Conservation (phyloP, 1,140 invertebrate genomes). For the Lordiphosa stackelbergi region DNA sequence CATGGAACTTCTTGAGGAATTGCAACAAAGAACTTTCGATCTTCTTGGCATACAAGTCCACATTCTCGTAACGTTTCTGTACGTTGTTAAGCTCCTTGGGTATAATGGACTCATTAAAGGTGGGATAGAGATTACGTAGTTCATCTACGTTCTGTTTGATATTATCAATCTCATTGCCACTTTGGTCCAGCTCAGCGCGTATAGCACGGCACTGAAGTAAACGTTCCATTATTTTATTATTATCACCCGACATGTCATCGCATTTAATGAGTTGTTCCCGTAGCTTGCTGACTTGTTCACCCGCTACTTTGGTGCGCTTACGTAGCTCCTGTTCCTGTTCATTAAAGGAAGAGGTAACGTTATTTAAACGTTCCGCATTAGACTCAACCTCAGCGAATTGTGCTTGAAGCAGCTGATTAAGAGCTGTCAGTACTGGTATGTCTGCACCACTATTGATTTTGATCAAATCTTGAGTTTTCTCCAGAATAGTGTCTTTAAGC, state of each 20-base stretch:
- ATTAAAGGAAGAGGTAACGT: slow-evolving; percentile 83
- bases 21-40: slow-evolving; percentile 87
- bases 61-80: slow-evolving; percentile 86
- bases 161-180: slow-evolving; percentile 83
- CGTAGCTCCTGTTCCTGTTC: slow-evolving; percentile 86
- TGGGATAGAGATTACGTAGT: slow-evolving; percentile 87
- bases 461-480: slow-evolving; percentile 88
- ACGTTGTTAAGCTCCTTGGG: slow-evolving; percentile 88
- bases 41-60: slow-evolving; percentile 86
- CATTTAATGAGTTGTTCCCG: slow-evolving; percentile 92
- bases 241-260: slow-evolving; percentile 93
- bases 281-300: slow-evolving; percentile 85
- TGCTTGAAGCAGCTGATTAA: slow-evolving; percentile 84
- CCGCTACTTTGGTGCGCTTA: slow-evolving; percentile 83
- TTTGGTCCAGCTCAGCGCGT: slow-evolving; percentile 83
- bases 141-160: slow-evolving; percentile 84
- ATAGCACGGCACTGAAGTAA: slow-evolving; percentile 86
- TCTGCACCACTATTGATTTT: slow-evolving; percentile 86
- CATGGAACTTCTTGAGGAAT: slow-evolving; percentile 92
- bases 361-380: slow-evolving; percentile 87
- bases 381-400: slow-evolving; percentile 87
- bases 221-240: slow-evolving; percentile 87
- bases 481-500: slow-evolving; percentile 85
- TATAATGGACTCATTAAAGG: slow-evolving; percentile 85
- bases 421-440: slow-evolving; percentile 83